Percentiles rank a stretch among this genome's conserved stretches.
phyloP scores from a whole-genome alignment of 2,113 vertebrate species.

The Procapra przewalskii region DNA sequence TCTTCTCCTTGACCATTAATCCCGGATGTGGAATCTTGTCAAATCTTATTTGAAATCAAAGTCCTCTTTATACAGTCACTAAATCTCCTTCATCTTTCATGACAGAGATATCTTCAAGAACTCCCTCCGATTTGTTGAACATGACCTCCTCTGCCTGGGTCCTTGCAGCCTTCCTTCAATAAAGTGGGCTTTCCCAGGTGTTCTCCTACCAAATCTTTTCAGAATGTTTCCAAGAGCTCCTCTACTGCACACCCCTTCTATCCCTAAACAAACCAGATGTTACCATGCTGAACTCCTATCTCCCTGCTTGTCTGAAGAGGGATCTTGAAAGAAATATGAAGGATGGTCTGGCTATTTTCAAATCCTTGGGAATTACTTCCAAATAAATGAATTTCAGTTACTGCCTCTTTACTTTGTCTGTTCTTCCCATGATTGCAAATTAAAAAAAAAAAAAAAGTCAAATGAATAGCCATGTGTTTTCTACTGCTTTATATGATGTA shows the following conservation, averaged over 20 bases:
- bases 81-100: constrained; percentile 63
- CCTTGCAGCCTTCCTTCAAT: constrained; percentile 58
- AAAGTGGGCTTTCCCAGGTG: constrained; percentile 79
- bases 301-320: constrained; percentile 74
- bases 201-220: constrained; percentile 70
- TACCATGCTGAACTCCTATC: constrained; percentile 62
- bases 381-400: constrained; percentile 56
- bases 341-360: constrained; percentile 80
- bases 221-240: constrained; percentile 71
- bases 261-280: constrained; percentile 75
- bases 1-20: constrained; percentile 61
- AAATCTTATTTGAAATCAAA: constrained; percentile 66
- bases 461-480: constrained; percentile 37
- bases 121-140: constrained; percentile 64
- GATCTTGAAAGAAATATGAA: constrained; percentile 81
- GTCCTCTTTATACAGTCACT: constrained; percentile 36
- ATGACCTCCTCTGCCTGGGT: constrained; percentile 71
- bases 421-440: not conserved
- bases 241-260: constrained; percentile 31
- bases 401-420: constrained; percentile 42
- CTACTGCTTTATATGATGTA: not conserved
- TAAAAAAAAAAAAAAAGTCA: not conserved
- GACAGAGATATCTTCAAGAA: constrained; percentile 69
- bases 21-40: constrained; percentile 66
- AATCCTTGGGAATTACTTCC: constrained; percentile 77